Evolutionary conservation across 1,140 invertebrate genomes (phyloP), one percentile per base, ranked within the genome.

Genomic region (Drosophila kikkawai): DNA sequence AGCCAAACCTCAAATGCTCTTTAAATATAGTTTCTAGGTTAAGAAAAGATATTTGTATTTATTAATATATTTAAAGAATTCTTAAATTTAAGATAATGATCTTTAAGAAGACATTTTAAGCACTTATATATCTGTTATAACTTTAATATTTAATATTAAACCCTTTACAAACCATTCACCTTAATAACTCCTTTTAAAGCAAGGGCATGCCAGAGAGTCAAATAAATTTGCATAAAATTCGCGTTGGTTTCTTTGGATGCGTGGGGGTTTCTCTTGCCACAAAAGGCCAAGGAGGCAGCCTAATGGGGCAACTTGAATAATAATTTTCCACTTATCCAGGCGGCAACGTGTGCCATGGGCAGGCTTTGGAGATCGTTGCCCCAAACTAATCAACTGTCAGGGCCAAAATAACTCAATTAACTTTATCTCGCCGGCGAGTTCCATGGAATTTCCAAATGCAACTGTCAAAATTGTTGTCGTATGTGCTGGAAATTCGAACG

Each of bases 371-470:
- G 45, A 59, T 55, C 68, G 67, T 53, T 69, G 74, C 67, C 67
- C 83, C 75, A 82, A 56, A 90, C 85, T 84, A 88, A 88, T 88
- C 85, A 88, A 77, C 81, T 90, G 85, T 85, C 85, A 79, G 79
- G 63, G 59, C 70, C 44, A 74, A 81, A 85, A 88, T 85, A 88
- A 88, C 85, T 88, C 85, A 88, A 88, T 88, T 88, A 88, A 88
- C 85, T 79, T 90, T 80, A 88, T 88, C 84, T 64, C 44, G 56
- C 44, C 65, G 42, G 63, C 65, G 79, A 80, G 50, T 88, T 88
- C 71, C 85, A 65, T 36, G 80, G 71, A 86, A 87, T 79, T 87
- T 70, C 73, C 82, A 85, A 88, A 84, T 60, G 78, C 84, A 90
- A 90, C 85, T 88, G 85, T 90, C 85, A 88, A 88, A 90, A 85